phyloP scores from a whole-genome alignment of 2,113 vertebrate species.

The Hirundichthys speculiger region DNA sequence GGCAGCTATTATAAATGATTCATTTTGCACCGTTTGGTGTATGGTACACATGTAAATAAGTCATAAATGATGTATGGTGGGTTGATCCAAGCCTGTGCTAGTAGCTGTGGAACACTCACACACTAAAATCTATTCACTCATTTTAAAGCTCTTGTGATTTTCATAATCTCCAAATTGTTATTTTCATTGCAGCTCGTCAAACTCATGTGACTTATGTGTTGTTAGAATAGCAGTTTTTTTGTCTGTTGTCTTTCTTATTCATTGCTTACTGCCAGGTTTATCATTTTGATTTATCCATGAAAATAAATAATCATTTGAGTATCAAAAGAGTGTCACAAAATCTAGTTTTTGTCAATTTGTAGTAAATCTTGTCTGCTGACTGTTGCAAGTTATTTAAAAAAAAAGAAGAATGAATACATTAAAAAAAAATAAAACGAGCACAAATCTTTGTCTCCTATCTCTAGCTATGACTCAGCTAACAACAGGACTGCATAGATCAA shows the following conservation, averaged over 20 bases:
- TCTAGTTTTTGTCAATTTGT: background rate
- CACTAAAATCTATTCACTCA: background rate
- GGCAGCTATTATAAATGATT: constrained; percentile 11
- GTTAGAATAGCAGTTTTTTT: background rate
- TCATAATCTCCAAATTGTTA: background rate
- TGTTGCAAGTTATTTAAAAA: background rate
- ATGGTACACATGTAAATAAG: constrained; percentile 19
- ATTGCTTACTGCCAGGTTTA: background rate
- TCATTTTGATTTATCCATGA: no score
- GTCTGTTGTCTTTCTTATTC: no score
- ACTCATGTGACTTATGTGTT: background rate
- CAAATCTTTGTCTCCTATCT: constrained; percentile 26
- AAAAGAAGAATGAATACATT: no score
- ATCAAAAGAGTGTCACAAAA: no score
- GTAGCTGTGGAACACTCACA: no score
- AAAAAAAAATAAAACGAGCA: background rate
- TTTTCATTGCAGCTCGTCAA: background rate
- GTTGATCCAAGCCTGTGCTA: background rate
- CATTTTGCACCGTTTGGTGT: background rate
- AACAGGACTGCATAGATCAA: constrained; percentile 35
- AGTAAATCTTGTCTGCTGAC: constrained; percentile 8
- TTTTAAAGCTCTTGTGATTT: background rate
- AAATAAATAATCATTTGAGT: no score
- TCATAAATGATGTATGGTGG: constrained; percentile 31
- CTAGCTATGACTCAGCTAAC: constrained; percentile 10